A percentile compares a stretch with the other conserved stretches of the same genome.
These are phyloP conservation scores for Meiosimyza decipiens DNA, from an alignment of 2,888 invertebrate genomes.

Conservation along the genomic window DNA sequence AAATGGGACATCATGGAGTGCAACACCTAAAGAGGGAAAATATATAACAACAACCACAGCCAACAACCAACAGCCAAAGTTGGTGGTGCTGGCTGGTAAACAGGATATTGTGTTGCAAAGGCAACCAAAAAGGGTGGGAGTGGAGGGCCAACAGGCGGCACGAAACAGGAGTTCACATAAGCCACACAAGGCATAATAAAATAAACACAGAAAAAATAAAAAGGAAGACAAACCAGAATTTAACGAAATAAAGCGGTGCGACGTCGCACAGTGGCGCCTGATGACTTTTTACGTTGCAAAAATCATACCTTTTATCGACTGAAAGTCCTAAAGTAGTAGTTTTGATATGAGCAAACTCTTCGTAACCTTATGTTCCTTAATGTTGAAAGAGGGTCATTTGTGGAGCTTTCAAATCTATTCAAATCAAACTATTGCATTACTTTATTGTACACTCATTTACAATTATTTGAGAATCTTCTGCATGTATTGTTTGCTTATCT, in stretches of 20 bases:
- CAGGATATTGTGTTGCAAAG: not conserved
- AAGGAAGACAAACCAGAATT: slow-evolving; percentile 35
- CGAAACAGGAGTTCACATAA: not conserved
- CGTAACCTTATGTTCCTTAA: too few species aligned
- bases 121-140: not conserved
- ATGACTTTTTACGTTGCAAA: too few species aligned
- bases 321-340: too few species aligned
- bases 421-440: too few species aligned
- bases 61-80: not conserved
- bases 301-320: too few species aligned
- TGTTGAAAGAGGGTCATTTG: too few species aligned
- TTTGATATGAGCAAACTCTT: too few species aligned
- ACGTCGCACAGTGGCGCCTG: not conserved
- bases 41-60: not conserved
- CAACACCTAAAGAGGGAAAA: slow-evolving; percentile 1
- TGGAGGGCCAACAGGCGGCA: not conserved
- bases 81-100: not conserved
- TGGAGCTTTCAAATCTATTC: too few species aligned
- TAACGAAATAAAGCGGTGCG: slow-evolving; percentile 12
- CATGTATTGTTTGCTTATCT: too few species aligned
- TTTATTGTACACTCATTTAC: too few species aligned
- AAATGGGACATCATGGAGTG: not conserved
- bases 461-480: too few species aligned
- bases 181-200: slow-evolving; percentile 1
- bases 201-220: not conserved